A percentile compares a stretch with the other conserved stretches of the same genome.
Evolutionary conservation across 1,140 invertebrate genomes (phyloP).

Genomic region (Choristoneura fumiferana): DNA sequence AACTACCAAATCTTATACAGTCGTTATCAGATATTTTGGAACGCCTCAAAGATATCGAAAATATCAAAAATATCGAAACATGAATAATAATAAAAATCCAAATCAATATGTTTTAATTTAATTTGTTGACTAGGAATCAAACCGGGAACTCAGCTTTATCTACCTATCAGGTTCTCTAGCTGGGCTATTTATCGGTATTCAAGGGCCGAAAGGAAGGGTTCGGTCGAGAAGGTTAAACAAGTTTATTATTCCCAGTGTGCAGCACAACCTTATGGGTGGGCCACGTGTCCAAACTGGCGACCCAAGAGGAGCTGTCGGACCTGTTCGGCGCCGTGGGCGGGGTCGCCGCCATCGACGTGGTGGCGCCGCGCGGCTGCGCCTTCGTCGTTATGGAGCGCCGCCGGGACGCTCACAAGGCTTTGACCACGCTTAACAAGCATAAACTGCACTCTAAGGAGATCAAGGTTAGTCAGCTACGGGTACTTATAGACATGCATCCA

Average conservation of each 20-base stretch:
- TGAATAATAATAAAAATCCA: too few species aligned
- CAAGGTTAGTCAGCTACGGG: conserved; percentile 82
- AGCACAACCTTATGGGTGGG: conserved; percentile 99
- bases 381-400: conserved; percentile 97
- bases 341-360: conserved; percentile 95
- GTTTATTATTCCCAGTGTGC: conserved; percentile 85
- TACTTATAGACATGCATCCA: too few species aligned
- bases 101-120: too few species aligned
- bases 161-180: too few species aligned
- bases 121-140: too few species aligned
- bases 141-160: too few species aligned
- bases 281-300: conserved; percentile 95
- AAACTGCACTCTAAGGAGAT: conserved; percentile 95
- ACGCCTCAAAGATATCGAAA: too few species aligned
- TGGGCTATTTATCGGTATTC: too few species aligned
- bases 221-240: background rate
- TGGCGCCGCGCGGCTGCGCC: conserved; percentile 96
- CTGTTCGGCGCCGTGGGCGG: conserved; percentile 95
- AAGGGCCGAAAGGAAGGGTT: too few species aligned
- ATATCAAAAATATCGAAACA: too few species aligned
- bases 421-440: conserved; percentile 91
- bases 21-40: too few species aligned
- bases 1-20: too few species aligned
- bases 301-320: conserved; percentile 94
- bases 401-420: conserved; percentile 93